Base-by-base conservation (phyloP, 2,113 vertebrate species). In the Melanocharis versteri region DNA sequence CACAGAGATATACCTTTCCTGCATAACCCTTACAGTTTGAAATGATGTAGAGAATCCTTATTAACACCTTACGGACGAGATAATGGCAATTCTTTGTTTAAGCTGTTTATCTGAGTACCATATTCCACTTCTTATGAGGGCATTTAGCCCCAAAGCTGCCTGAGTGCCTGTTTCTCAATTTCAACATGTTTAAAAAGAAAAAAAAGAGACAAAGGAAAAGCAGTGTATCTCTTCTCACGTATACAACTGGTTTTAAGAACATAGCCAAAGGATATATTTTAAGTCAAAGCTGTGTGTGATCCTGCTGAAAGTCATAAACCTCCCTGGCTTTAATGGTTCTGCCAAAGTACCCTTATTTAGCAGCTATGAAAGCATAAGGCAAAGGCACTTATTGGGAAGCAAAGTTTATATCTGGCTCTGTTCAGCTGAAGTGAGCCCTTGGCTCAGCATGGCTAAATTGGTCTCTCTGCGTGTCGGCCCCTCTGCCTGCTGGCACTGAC, bases 241-340 rank as follows among this genome's bases (percentile, higher is more conserved):
- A 69, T 61, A 83, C 51, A 58, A 13, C 19, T 58, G 10, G 4
- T 71, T 93, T 91, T 51, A 83, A 85, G 40, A 83, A 72, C 71
- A 44, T n/a, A 95, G 71, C 50, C 78, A 66, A 91, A 93, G 82
- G 92, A 72, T 16, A 8, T 58, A n/a, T 73, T 92, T 94, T 86
- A 68, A 90, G 45, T 42, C 42, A 93, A 90, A 90, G 18, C 48
- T 58, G 8, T 24, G 23, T 50, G 39, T 0, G 0, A 95, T 83
- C 50, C 73, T 75, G 30, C 70, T 91, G 70, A 51, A 89, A 83
- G 24, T 33, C 42, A 44, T 85, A 96, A 88, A 76, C 75, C 54
- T n/a, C 76, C 27, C 40, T 54, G 60, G 39, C 48, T 86, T 89
- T 73, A 80, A 83, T 50, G 44, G 35, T 77, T 88, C 93, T 94